phyloP scores from a whole-genome alignment of 2,797 vertebrate species.

The Rhynchotus rufescens region DNA sequence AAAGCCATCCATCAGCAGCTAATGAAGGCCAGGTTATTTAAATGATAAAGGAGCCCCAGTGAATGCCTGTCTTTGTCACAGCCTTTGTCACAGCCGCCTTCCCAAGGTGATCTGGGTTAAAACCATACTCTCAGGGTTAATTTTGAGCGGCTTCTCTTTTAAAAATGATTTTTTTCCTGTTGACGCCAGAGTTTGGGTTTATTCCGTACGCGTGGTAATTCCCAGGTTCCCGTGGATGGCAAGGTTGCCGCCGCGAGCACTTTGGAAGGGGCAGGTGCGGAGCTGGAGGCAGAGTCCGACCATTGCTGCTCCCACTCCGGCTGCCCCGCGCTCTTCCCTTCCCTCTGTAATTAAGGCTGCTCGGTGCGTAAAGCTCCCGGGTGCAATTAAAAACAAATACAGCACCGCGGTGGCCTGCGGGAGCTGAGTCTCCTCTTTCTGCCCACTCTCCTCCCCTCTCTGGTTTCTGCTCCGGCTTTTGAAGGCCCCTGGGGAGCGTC shows the following conservation, averaged over 20 bases:
- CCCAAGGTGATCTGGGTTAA: slow-evolving; percentile 45
- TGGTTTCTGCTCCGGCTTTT: not conserved
- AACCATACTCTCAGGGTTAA: slow-evolving; percentile 26
- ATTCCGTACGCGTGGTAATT: slow-evolving; percentile 21
- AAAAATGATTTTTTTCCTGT: slow-evolving; percentile 20
- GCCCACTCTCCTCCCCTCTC: not conserved
- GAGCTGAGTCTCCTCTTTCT: not conserved
- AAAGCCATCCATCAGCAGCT: slow-evolving; percentile 14
- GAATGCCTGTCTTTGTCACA: slow-evolving; percentile 46
- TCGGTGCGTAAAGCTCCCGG: not conserved
- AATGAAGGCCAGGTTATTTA: slow-evolving; percentile 48
- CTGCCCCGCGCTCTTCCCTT: not conserved
- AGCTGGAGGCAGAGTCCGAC: not conserved
- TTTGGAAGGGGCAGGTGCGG: too few relatives aligned
- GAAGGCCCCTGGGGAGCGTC: not conserved
- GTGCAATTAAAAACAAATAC: not conserved
- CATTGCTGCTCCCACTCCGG: accelerated
- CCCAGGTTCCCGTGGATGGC: slow-evolving; percentile 19
- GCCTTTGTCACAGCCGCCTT: not conserved
- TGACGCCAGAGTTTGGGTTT: not conserved
- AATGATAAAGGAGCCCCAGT: slow-evolving; percentile 26
- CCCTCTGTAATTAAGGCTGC: not conserved
- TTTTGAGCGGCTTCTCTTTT: slow-evolving; percentile 40
- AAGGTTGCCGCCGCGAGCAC: not conserved
- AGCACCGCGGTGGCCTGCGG: accelerated